Base-by-base conservation (phyloP, 2,888 invertebrate genomes). In the Silvanus unidentatus region DNA sequence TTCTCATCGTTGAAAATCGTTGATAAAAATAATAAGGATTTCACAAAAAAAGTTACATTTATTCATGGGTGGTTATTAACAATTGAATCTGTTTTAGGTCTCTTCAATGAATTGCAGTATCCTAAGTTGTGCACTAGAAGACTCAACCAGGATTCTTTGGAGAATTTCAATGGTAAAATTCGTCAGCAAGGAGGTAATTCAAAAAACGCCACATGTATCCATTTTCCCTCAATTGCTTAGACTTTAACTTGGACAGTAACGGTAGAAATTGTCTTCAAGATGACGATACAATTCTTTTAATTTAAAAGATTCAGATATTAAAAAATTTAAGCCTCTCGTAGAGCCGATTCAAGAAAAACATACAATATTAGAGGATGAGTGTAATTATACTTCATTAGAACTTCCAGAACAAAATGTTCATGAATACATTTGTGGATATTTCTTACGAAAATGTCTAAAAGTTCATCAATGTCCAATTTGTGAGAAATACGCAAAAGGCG, bases 101-200 rank as follows among this genome's bases (percentile, higher is more conserved):
- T 22, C 3, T 22, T 22, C 8, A 3, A 22, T 22, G 22, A 22
- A 5, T 8, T 22, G 8, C 22, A 22, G 22, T 22, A 22, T 12
- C 32, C n/a, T 15, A 42, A 36, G 40, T 11, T 51, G 30, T 47
- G 30, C 29, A 49, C 51, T 10, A 40, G 49, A 29, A 22, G 44
- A 10, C 34, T 50, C 9, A 42, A 45, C 14, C 50, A 48, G 36
- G 48, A 50, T 40, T 22, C 29, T n/a, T 15, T 50, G 14, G 48
- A 50, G 41, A 50, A 50, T 41, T 45, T 41, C 36, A 47, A 47
- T 45, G 48, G 42, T 2, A 16, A 42, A 16, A 39, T 43, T n/a
- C 39, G 47, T 16, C 34, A 45, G 11, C 38, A 45, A 36, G 40
- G 43, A 22, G 45, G 45, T 11, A 47, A 45, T 29, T 37, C 32